Conservation (phyloP, 2,113 vertebrate species). For the Rattus norvegicus region GRCr8 NC_086026.1:38763001-38763500, state of each 20-base stretch:
- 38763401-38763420: background rate
- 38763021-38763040: background rate
- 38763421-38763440: too few relatives aligned
- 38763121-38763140: background rate
- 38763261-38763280: background rate
- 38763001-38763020: background rate
- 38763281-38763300: background rate
- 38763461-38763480: background rate
- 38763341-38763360: background rate
- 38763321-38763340: background rate
- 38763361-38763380: background rate
- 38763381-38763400: background rate
- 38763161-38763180: background rate
- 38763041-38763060: background rate
- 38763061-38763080: background rate
- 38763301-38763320: background rate
- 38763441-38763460: background rate
- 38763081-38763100: background rate
- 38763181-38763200: background rate
- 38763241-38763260: background rate
- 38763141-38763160: background rate
- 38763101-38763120: background rate
- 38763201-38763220: background rate
- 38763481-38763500: background rate
- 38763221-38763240: background rate